A percentile compares a stretch with the other conserved stretches of the same genome.
These are phyloP conservation scores for Armadillidium nasatum DNA, from an alignment of 1,140 invertebrate genomes.

Conservation along the genomic window DNA sequence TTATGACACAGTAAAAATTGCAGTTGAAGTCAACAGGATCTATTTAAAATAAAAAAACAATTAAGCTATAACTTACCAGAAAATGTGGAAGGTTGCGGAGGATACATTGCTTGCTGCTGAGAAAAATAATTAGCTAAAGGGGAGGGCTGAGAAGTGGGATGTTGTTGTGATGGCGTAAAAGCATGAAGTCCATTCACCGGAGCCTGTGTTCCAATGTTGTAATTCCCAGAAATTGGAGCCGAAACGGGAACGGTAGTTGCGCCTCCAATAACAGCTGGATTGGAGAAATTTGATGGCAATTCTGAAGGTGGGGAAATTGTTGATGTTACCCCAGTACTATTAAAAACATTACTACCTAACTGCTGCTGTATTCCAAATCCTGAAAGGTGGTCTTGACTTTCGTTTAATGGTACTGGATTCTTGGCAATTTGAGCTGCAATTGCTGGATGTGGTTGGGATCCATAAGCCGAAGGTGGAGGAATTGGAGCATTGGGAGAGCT, in stretches of 20 bases:
- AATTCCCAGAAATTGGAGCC: background rate
- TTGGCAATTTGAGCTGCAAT: slow-evolving; percentile 25
- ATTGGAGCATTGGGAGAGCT: slow-evolving; percentile 28
- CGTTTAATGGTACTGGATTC: background rate
- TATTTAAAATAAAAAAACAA: too few relatives aligned
- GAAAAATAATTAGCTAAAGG: slow-evolving; percentile 26
- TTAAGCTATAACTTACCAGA: slow-evolving; percentile 2
- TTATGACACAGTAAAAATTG: background rate
- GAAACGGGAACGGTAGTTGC: slow-evolving; percentile 7
- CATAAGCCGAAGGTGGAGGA: slow-evolving; percentile 34
- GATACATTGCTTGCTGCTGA: background rate
- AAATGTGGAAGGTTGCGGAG: slow-evolving; percentile 17
- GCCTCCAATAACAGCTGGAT: slow-evolving; percentile 5
- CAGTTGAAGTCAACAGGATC: background rate
- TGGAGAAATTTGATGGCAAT: slow-evolving; percentile 35
- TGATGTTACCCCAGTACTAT: slow-evolving; percentile 26
- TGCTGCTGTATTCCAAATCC: slow-evolving; percentile 10
- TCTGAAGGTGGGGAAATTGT: slow-evolving; percentile 33
- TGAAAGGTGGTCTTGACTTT: background rate
- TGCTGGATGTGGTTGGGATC: slow-evolving; percentile 29
- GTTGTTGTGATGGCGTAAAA: background rate
- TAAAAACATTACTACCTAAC: slow-evolving; percentile 25
- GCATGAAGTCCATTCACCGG: background rate
- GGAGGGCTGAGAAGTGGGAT: slow-evolving; percentile 8
- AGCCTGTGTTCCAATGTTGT: background rate